Evolutionary conservation across 2,797 vertebrate genomes (phyloP), one percentile per base, ranked within the genome.

Genomic region (Neolamprologus multifasciatus): DNA sequence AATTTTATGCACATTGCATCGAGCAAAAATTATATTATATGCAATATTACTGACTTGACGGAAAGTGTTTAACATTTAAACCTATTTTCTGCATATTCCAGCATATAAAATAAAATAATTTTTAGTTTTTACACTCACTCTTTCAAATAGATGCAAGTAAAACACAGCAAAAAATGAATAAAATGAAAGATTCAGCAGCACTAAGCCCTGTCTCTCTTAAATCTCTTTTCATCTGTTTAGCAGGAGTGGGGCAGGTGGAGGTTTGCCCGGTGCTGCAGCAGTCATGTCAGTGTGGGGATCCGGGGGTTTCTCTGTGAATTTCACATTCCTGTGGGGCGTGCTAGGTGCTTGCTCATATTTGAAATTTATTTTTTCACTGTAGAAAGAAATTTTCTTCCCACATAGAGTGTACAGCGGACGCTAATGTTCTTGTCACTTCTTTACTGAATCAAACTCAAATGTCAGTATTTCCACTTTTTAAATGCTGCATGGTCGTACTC

Each of bases 381-480:
- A 29, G 14, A 29, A 57, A 57, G 8, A 57, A 0, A 3, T 57
- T 57, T 57, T 57, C 23, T 29, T 57, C 26, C 5, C 14, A 57
- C 54, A 4, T 0, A 57, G 55, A 57, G 5, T 57, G 0, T 0
- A 57, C 55, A 29, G 55, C 3, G 2, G 14, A 59, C 1, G 5
- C 8, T 59, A 57, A 57, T 17, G 55, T 31, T 59, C 59, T 0
- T 31, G 55, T 17, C 14, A 59, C 8, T 59, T 59, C 1, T 31
- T 59, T 31, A 31, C 55, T 31, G 51, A 52, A 52, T 52, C 51
- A 52, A 52, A 52, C 51, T 6, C 55, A 2, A 59, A 29, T 9
- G 55, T 59, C 54, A 16, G 54, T 57, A 29, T 29, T 16, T 57
- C 9, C 55, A 19, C 2, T 2, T 1, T 31, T 7, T 59, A 59